Percentiles rank a stretch among this genome's conserved stretches.
Conservation (phyloP, 1,140 invertebrate species). For the Goniozus legneri region DNA sequence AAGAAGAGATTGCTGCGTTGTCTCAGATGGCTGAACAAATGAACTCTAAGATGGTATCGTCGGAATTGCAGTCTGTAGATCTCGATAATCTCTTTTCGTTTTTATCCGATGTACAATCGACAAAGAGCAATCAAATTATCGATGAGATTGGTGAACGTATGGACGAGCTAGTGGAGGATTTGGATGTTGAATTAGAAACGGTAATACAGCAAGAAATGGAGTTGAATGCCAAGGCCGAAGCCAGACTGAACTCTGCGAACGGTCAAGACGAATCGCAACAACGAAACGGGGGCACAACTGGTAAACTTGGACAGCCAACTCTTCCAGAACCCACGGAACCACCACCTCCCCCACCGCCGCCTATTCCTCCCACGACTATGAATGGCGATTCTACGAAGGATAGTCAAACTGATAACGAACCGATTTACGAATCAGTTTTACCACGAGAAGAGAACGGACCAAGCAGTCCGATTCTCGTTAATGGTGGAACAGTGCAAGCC, state of each 20-base stretch:
- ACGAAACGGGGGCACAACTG: conserved; percentile 18
- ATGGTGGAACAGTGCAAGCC: conserved; percentile 31
- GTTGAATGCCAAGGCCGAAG: conserved; percentile 40
- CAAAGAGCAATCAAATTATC: conserved; percentile 64
- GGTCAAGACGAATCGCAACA: conserved; percentile 33
- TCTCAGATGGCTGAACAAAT: conserved; percentile 75
- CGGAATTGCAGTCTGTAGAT: conserved; percentile 71
- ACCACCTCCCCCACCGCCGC: conserved; percentile 61
- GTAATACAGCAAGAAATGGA: conserved; percentile 61
- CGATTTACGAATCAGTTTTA: conserved; percentile 81
- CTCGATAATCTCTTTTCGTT: conserved; percentile 93
- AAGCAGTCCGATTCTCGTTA: conserved; percentile 36
- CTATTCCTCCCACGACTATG: conserved; percentile 31
- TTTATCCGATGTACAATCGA: conserved; percentile 75
- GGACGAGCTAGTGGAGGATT: conserved; percentile 75
- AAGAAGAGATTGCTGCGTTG: conserved; percentile 72
- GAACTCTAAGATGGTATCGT: conserved; percentile 60
- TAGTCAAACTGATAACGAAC: conserved; percentile 65
- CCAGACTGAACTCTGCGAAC: conserved; percentile 43
- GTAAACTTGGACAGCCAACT: conserved; percentile 49
- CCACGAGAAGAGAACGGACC: conserved; percentile 60
- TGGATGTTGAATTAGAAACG: conserved; percentile 68
- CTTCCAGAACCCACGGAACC: conserved; percentile 72
- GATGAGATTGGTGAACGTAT: conserved; percentile 84
- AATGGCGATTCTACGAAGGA: conserved; percentile 40